These are phyloP conservation scores for Seriola quinqueradiata DNA, from an alignment of 2,113 vertebrate species.

Conservation along the genomic window DNA sequence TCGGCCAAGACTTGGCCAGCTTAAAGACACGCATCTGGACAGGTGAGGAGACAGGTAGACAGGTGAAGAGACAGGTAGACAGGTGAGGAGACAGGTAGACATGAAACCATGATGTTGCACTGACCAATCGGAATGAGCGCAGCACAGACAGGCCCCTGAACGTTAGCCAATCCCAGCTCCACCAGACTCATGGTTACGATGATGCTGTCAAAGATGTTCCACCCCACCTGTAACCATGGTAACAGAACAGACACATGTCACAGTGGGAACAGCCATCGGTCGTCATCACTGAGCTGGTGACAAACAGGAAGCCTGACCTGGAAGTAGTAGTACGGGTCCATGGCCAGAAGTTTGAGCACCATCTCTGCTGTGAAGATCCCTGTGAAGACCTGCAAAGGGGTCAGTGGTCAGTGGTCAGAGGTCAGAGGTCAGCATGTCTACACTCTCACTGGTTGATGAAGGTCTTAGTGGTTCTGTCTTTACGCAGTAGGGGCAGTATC, in stretches of 20 bases:
- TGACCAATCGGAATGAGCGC: conserved; percentile 94
- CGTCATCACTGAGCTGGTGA: not conserved
- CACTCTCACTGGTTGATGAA: not conserved
- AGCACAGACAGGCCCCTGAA: conserved; percentile 95
- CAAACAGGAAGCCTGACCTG: conserved; percentile 59
- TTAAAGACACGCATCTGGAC: conserved; percentile 95
- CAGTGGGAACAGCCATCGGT: not conserved
- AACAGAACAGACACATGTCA: conserved; percentile 11
- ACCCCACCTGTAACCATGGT: conserved; percentile 87
- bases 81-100: too few relatives aligned
- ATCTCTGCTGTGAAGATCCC: conserved; percentile 97
- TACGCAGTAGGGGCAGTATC: not conserved
- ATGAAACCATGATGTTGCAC: conserved; percentile 32
- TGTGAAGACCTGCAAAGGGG: conserved; percentile 90
- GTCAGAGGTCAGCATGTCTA: not conserved
- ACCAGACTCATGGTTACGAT: conserved; percentile 96
- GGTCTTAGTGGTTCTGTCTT: not conserved
- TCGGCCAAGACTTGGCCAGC: conserved; percentile 97
- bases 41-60: not conserved
- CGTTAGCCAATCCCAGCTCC: conserved; percentile 91
- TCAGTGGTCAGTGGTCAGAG: conserved; percentile 6
- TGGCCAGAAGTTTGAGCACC: conserved; percentile 93
- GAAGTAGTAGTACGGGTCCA: conserved; percentile 97
- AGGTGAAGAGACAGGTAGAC: not conserved
- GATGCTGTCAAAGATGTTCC: conserved; percentile 98